phyloP scores from a whole-genome alignment of 2,888 invertebrate genomes.

The Cremastinae sp. region DNA sequence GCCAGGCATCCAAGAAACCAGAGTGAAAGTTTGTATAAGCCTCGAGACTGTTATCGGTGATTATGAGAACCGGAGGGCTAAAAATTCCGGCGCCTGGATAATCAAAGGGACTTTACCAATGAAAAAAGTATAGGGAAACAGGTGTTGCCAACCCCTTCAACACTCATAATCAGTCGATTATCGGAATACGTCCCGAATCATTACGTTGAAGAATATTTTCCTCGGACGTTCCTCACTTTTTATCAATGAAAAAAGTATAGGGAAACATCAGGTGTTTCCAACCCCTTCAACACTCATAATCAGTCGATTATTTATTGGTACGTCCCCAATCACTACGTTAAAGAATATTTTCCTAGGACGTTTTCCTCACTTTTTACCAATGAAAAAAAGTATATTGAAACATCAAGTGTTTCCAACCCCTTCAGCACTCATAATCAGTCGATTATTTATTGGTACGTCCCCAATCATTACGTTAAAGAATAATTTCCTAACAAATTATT shows the following conservation, averaged over 20 bases:
- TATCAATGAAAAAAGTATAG: neutral
- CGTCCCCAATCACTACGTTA: too few species aligned
- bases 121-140: neutral
- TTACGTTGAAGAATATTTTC: too few species aligned
- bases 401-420: constrained; percentile 22
- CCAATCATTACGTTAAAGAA: too few species aligned
- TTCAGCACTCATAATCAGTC: constrained; percentile 21
- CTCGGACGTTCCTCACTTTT: too few species aligned
- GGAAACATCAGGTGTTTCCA: constrained; percentile 3
- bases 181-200: too few species aligned
- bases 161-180: constrained; percentile 18
- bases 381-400: neutral
- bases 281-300: constrained; percentile 37
- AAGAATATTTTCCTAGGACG: too few species aligned
- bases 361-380: too few species aligned
- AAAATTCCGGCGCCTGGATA: constrained; percentile 1
- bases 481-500: too few species aligned
- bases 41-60: constrained; percentile 76
- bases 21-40: constrained; percentile 75
- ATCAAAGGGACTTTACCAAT: constrained; percentile 16
- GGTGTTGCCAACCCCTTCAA: constrained; percentile 28
- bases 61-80: constrained; percentile 68
- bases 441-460: neutral
- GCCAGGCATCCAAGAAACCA: constrained; percentile 43
- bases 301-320: neutral